phyloP scores from a whole-genome alignment of 2,888 invertebrate species.

The Chrysolina americana region DNA sequence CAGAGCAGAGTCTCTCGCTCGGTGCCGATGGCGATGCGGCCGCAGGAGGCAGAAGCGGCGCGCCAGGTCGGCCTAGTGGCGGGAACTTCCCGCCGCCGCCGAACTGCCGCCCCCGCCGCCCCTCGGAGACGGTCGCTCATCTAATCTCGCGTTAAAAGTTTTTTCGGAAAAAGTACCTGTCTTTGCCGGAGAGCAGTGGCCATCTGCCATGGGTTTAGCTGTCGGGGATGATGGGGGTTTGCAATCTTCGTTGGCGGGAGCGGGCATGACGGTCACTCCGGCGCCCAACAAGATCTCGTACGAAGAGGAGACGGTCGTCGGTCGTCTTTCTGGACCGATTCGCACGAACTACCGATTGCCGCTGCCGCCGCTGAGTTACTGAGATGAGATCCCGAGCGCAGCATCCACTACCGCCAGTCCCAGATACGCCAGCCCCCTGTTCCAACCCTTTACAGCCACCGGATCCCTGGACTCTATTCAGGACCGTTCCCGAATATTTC shows the following conservation, averaged over 20 bases:
- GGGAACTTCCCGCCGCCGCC: slow-evolving; percentile 34
- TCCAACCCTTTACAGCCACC: slow-evolving; percentile 54
- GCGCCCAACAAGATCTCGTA: slow-evolving; percentile 61
- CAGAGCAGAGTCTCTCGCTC: slow-evolving; percentile 27
- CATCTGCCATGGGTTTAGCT: slow-evolving; percentile 66
- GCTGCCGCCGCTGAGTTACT: slow-evolving; percentile 61
- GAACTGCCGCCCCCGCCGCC: not conserved
- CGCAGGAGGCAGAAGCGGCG: slow-evolving; percentile 33
- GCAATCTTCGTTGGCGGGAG: slow-evolving; percentile 66
- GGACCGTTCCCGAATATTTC: slow-evolving; percentile 46
- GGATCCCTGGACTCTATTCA: slow-evolving; percentile 55
- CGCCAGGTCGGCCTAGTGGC: slow-evolving; percentile 26
- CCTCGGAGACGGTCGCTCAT: not conserved
- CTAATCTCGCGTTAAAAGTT: slow-evolving; percentile 33
- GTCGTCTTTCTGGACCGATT: slow-evolving; percentile 65
- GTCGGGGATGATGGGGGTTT: slow-evolving; percentile 59
- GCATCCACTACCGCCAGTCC: slow-evolving; percentile 67
- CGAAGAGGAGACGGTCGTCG: slow-evolving; percentile 52
- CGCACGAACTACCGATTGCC: slow-evolving; percentile 59
- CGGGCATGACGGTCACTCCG: slow-evolving; percentile 62
- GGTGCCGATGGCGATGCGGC: slow-evolving; percentile 20
- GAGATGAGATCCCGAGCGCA: slow-evolving; percentile 69
- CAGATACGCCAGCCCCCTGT: slow-evolving; percentile 56
- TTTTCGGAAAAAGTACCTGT: slow-evolving; percentile 59
- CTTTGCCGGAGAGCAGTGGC: slow-evolving; percentile 68